A percentile compares a stretch with the other conserved stretches of the same genome.
phyloP scores from a whole-genome alignment of 1,140 invertebrate species.

The Reticulitermes speratus region DNA sequence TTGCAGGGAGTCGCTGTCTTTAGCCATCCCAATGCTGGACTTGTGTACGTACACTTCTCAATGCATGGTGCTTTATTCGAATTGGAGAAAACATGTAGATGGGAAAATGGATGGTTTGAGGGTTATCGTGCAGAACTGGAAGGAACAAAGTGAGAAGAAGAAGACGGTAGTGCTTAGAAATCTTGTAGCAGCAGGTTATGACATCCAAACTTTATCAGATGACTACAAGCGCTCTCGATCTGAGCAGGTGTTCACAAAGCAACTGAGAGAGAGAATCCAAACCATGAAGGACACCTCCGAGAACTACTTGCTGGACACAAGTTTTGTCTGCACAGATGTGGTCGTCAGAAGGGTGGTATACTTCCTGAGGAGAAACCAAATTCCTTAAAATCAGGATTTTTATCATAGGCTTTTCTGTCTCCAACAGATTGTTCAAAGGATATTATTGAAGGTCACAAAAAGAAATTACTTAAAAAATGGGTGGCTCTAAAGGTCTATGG shows the following conservation, averaged over 20 bases:
- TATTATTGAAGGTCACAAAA: no score
- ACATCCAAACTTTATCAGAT: background rate
- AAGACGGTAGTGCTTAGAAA: background rate
- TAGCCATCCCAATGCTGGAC: background rate
- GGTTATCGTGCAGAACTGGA: background rate
- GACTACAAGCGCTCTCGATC: background rate
- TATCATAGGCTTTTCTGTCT: no score
- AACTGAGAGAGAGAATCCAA: background rate
- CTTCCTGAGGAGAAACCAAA: no score
- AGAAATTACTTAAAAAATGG: no score
- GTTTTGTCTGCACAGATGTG: background rate
- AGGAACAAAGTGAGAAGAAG: background rate
- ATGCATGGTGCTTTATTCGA: background rate
- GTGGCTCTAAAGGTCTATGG: no score
- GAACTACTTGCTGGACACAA: background rate
- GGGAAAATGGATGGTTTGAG: background rate
- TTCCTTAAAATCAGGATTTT: no score
- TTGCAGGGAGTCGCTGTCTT: slow-evolving; percentile 7
- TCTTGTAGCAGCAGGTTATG: background rate
- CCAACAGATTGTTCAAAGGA: no score
- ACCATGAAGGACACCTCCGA: background rate
- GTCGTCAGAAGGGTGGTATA: background rate
- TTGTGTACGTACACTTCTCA: background rate
- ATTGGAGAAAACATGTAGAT: background rate
- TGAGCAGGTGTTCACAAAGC: background rate